Percentiles rank a stretch among this genome's conserved stretches.
Evolutionary conservation across 2,797 vertebrate species (phyloP).

Genomic region (Chaenodraco wilsoni): DNA sequence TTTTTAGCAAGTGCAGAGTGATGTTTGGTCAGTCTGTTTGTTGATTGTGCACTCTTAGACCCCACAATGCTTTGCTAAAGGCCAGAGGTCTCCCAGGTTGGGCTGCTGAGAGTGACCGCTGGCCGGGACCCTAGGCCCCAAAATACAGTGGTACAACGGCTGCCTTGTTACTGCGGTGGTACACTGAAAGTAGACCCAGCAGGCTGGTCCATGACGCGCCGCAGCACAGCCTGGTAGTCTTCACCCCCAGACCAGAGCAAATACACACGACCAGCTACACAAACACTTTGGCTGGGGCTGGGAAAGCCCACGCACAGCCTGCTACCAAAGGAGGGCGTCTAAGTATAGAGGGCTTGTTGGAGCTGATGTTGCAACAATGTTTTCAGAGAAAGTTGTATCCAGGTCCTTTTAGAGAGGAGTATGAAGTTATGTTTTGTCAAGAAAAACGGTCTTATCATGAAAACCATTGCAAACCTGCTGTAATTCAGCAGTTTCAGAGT

Average conservation of each 20-base stretch:
- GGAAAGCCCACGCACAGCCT: constrained; percentile 62
- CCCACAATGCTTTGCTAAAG: constrained; percentile 61
- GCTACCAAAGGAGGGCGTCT: constrained; percentile 56
- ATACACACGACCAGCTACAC: constrained; percentile 80
- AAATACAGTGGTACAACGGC: constrained; percentile 74
- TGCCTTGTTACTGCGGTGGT: constrained; percentile 63
- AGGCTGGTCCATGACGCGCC: constrained; percentile 50
- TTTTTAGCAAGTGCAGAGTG: constrained; percentile 69
- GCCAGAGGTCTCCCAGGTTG: constrained; percentile 67
- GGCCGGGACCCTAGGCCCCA: constrained; percentile 51
- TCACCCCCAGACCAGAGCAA: constrained; percentile 71
- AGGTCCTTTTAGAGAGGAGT: constrained; percentile 24
- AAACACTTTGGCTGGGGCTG: constrained; percentile 69
- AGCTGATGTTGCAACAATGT: constrained; percentile 68
- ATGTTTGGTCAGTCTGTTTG: constrained; percentile 74
- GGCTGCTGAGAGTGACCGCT: constrained; percentile 69
- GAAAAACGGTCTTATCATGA: constrained; percentile 17
- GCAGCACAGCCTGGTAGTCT: constrained; percentile 73
- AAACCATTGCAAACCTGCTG: too few relatives aligned
- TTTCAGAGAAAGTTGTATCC: constrained; percentile 55
- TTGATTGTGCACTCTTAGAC: constrained; percentile 54
- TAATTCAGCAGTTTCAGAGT: neutral
- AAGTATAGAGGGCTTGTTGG: constrained; percentile 65
- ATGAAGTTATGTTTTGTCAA: constrained; percentile 25
- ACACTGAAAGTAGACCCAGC: constrained; percentile 65